A percentile compares a stretch with the other conserved stretches of the same genome.
Conservation (phyloP, 1,140 invertebrate species). For the Nymphalis io region DNA sequence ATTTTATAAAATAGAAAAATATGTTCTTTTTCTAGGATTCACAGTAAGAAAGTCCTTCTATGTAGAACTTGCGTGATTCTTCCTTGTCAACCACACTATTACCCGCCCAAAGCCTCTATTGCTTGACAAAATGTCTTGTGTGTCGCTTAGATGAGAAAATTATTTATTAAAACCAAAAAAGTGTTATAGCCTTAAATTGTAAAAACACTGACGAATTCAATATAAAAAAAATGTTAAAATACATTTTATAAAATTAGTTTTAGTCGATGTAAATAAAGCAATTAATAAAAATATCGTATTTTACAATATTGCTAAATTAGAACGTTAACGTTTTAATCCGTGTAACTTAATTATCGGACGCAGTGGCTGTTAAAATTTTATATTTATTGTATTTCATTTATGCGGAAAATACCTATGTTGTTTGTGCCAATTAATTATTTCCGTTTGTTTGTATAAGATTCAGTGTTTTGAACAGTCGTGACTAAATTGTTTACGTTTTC, state of each 20-base stretch:
- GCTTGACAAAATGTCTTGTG: too few species aligned
- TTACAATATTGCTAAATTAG: background rate
- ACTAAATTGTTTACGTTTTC: slow-evolving; percentile 2
- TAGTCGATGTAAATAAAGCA: background rate
- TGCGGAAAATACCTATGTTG: background rate
- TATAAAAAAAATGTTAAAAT: background rate
- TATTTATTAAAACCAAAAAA: too few species aligned
- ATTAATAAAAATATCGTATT: background rate
- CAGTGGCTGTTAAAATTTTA: background rate
- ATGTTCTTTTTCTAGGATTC: too few species aligned
- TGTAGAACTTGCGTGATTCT: too few species aligned
- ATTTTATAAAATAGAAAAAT: too few species aligned
- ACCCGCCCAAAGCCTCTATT: too few species aligned
- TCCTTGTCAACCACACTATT: too few species aligned
- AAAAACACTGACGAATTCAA: too few species aligned
- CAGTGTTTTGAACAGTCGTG: background rate
- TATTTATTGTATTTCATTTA: background rate
- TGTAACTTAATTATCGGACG: slow-evolving; percentile 12
- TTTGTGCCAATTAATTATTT: slow-evolving; percentile 11
- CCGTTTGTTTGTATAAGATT: background rate
- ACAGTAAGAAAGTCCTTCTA: too few species aligned
- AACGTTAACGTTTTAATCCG: slow-evolving; percentile 4
- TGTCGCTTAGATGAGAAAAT: too few species aligned
- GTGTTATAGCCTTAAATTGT: too few species aligned
- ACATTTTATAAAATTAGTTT: background rate